A percentile compares a stretch with the other conserved stretches of the same genome.
Conservation (phyloP, 1,140 invertebrate species). For the Cataglyphis hispanica region DNA sequence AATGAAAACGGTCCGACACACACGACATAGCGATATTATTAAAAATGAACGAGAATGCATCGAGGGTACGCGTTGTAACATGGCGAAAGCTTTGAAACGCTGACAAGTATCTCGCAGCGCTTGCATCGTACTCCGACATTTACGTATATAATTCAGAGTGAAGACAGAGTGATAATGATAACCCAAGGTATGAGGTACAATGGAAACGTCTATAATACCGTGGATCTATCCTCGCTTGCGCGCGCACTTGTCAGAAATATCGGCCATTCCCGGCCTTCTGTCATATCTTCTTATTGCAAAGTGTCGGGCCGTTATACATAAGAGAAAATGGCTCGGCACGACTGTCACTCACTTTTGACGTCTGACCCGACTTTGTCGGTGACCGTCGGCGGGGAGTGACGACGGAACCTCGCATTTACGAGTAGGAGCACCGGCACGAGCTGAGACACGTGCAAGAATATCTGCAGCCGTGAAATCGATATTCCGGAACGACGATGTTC, state of each 20-base stretch:
- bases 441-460: conserved; percentile 70
- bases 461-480: conserved; percentile 71
- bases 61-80: conserved; percentile 1
- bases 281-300: conserved; percentile 37
- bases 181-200: conserved; percentile 66
- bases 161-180: conserved; percentile 74
- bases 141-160: conserved; percentile 68
- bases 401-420: conserved; percentile 63
- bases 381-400: conserved; percentile 9
- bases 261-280: conserved; percentile 59
- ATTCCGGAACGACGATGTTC: conserved; percentile 62
- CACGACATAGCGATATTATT: neutral
- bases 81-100: conserved; percentile 1
- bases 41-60: conserved; percentile 4
- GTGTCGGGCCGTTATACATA: conserved; percentile 32
- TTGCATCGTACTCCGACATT: conserved; percentile 33
- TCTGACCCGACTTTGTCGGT: conserved; percentile 42
- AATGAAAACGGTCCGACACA: neutral
- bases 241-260: conserved; percentile 65
- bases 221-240: conserved; percentile 49
- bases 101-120: conserved; percentile 23
- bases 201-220: conserved; percentile 55
- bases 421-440: conserved; percentile 30
- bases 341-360: conserved; percentile 46
- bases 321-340: conserved; percentile 54